Conservation (phyloP, 2,888 invertebrate species). For the Drosophila quinaria region DNA sequence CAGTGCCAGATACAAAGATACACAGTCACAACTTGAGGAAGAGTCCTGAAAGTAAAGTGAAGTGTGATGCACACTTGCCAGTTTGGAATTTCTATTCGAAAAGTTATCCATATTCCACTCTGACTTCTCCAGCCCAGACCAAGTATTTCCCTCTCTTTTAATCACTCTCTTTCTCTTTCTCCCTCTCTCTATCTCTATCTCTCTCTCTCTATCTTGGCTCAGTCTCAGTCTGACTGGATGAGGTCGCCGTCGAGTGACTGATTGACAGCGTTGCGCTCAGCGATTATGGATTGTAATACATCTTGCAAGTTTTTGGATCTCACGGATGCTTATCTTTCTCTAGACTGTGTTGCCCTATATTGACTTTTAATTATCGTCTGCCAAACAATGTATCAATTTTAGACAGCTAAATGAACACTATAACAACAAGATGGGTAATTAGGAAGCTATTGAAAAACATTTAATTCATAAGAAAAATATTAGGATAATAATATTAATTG, state of each 20-base stretch:
- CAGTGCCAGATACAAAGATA: slow-evolving; percentile 14
- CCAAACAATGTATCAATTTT: slow-evolving; percentile 28
- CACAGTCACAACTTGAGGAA: slow-evolving; percentile 23
- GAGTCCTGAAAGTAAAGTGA: slow-evolving; percentile 46
- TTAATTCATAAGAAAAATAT: background rate
- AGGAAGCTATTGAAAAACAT: background rate
- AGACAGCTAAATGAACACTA: slow-evolving; percentile 2
- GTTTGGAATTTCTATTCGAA: slow-evolving; percentile 76
- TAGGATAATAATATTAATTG: background rate
- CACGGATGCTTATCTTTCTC: slow-evolving; percentile 53
- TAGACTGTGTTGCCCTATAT: slow-evolving; percentile 40
- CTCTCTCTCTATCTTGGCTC: background rate
- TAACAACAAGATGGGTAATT: slow-evolving; percentile 7
- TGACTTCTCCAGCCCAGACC: background rate
- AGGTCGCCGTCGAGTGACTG: slow-evolving; percentile 59
- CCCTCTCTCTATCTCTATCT: background rate
- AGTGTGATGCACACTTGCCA: slow-evolving; percentile 69
- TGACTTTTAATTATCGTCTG: slow-evolving; percentile 69
- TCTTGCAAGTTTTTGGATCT: slow-evolving; percentile 58
- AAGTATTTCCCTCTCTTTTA: background rate
- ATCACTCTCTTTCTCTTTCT: background rate
- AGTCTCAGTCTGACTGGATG: slow-evolving; percentile 29
- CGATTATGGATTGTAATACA: slow-evolving; percentile 80
- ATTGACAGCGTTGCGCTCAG: slow-evolving; percentile 67
- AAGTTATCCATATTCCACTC: slow-evolving; percentile 70